Evolutionary conservation across 2,888 invertebrate species (phyloP), one percentile per base, ranked within the genome.

Genomic region (Danaus chrysippus): DNA sequence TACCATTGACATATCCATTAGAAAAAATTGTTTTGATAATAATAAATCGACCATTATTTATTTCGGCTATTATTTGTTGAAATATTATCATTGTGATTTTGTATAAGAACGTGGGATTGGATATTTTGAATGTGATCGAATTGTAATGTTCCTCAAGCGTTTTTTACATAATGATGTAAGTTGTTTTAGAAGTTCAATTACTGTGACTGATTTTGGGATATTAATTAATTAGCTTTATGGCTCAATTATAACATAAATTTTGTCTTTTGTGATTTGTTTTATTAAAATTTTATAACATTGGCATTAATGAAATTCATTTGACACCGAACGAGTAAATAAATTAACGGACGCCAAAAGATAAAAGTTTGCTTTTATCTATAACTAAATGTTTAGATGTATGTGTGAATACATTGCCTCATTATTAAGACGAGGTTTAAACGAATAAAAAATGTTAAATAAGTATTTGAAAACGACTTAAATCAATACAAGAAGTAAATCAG

Each of bases 181-280:
- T 54, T 44, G 61, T 23, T n/a, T 15, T 46, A 49, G 49, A 49
- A 56, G 58, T 56, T 57, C 64, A 59, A 65, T 72, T 67, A 64
- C 66, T 63, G 68, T 61, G 70, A 71, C 69, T 71, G 70, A 73
- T 69, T 71, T 70, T 67, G 76, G 49, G 17, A 49, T 49, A 49
- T 49, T 73, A 57, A 54, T 66, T 70, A 69, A 66, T 67, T 69
- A 69, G 58, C 53, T 13, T 44, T 68, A 70, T 71, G 78, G 81
- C 83, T 84, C 84, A 84, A 84, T 79, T 80, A 73, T 68, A 68
- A 68, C 73, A 71, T 71, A 71, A 43, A 59, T 59, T n/a, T 59
- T 49, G 49, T 17, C 17, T 17, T 49, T 49, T 17, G 15, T 10
- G 13, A 49, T 10, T 15, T 9, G 13, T 46, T 49, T 49, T 15